These are phyloP conservation scores for Colletes gigas DNA, from an alignment of 1,140 invertebrate genomes.

Conservation along the genomic window DNA sequence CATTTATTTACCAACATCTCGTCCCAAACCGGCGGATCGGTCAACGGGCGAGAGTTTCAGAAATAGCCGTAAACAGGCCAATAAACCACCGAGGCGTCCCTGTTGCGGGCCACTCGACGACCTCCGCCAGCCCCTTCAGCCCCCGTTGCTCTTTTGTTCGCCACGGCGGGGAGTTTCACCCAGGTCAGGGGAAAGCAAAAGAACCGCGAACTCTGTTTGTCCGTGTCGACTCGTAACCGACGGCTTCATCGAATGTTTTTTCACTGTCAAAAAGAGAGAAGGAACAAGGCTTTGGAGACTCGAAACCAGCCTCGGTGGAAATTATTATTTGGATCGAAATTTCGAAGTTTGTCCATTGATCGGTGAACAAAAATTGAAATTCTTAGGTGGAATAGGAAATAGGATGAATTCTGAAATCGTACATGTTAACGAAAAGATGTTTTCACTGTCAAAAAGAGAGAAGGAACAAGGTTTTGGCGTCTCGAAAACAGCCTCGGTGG, in stretches of 20 bases:
- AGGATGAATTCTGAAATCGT: no score
- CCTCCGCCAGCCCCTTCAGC: background rate
- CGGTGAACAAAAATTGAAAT: no score
- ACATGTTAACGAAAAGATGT: no score
- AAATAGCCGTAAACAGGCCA: conserved; percentile 25
- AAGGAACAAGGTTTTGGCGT: background rate
- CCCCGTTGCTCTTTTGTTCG: background rate
- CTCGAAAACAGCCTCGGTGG: background rate
- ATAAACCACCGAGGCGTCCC: conserved; percentile 33
- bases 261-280: background rate
- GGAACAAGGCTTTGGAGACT: background rate
- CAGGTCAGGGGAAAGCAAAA: background rate
- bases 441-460: background rate
- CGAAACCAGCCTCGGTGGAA: background rate
- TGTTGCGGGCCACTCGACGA: background rate
- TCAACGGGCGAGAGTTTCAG: background rate
- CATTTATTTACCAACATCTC: conserved; percentile 57
- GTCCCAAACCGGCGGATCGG: background rate
- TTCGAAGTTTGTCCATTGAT: no score
- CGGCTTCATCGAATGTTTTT: background rate
- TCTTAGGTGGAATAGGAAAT: no score
- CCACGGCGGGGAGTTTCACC: background rate
- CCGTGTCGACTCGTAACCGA: background rate
- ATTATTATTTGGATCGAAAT: no score
- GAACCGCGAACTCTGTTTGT: background rate